Evolutionary conservation across 2,888 invertebrate genomes (phyloP).

Genomic region (Nemotelus nigrinus): DNA sequence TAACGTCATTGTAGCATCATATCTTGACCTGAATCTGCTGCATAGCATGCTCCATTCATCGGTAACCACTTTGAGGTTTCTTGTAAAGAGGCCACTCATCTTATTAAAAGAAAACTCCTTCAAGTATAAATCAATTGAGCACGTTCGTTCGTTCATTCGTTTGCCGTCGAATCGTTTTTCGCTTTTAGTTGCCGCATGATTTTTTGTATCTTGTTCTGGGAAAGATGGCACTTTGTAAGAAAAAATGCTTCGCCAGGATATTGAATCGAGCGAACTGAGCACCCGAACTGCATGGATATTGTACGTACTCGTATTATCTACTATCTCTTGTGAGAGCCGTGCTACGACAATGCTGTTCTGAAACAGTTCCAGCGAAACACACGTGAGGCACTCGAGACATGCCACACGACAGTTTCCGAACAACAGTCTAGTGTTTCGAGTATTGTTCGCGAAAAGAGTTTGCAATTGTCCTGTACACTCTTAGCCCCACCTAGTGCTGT

Average conservation of each 20-base stretch:
- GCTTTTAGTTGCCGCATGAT: not conserved
- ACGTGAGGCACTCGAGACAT: slow-evolving; percentile 28
- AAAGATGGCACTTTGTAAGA: slow-evolving; percentile 14
- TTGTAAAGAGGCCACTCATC: slow-evolving; percentile 38
- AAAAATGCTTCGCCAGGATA: slow-evolving; percentile 37
- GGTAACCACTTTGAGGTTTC: slow-evolving; percentile 42
- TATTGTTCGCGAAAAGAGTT: not conserved
- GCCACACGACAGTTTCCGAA: slow-evolving; percentile 13
- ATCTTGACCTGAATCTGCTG: slow-evolving; percentile 40
- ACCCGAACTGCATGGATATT: not conserved
- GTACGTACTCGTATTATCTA: slow-evolving; percentile 4
- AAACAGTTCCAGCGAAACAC: not conserved
- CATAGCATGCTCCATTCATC: slow-evolving; percentile 20
- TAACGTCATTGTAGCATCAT: slow-evolving; percentile 36
- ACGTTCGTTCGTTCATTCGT: slow-evolving; percentile 44
- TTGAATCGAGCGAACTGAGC: slow-evolving; percentile 31
- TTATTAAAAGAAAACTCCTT: slow-evolving; percentile 48
- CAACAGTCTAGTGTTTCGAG: not conserved
- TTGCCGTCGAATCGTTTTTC: slow-evolving; percentile 9
- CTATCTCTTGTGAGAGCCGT: slow-evolving; percentile 15
- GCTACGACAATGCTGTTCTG: slow-evolving; percentile 36
- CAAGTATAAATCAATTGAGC: slow-evolving; percentile 49
- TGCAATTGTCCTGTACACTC: not conserved
- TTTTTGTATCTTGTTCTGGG: not conserved
- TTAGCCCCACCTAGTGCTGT: not conserved